Conservation (phyloP, 2,797 vertebrate species). For the Coregonus suidteri region DNA sequence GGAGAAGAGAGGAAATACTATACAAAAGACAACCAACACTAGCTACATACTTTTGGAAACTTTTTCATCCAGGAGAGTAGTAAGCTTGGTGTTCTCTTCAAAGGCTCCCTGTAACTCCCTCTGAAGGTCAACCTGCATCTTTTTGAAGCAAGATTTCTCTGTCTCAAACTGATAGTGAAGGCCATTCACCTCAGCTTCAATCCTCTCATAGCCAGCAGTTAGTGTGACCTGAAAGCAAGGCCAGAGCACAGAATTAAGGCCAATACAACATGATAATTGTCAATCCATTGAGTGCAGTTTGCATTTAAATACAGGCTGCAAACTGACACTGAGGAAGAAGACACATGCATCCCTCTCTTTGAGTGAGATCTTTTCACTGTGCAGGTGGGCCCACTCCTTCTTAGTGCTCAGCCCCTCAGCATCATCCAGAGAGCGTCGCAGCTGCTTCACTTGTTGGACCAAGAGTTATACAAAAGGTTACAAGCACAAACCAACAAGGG, state of each 20-base stretch:
- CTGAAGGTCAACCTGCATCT: slow-evolving; percentile 74
- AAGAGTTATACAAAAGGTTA: slow-evolving; percentile 62
- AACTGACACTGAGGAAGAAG: neutral
- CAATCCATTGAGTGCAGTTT: neutral
- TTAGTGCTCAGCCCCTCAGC: slow-evolving; percentile 84
- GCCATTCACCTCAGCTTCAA: slow-evolving; percentile 58
- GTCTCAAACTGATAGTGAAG: slow-evolving; percentile 59
- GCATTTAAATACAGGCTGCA: neutral
- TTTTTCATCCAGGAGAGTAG: slow-evolving; percentile 81
- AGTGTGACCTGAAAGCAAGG: slow-evolving; percentile 54
- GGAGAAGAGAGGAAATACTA: neutral
- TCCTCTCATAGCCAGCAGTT: slow-evolving; percentile 47
- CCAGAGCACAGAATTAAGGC: neutral
- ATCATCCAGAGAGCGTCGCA: slow-evolving; percentile 84
- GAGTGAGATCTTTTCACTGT: slow-evolving; percentile 81
- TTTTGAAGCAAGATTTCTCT: slow-evolving; percentile 62
- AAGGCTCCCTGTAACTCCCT: slow-evolving; percentile 76
- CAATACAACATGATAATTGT: neutral
- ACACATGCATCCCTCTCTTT: slow-evolving; percentile 80
- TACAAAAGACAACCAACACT: neutral
- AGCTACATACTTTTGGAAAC: slow-evolving; percentile 82
- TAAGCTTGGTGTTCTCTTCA: slow-evolving; percentile 85
- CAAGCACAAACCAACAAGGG: neutral
- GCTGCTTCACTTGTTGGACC: slow-evolving; percentile 76
- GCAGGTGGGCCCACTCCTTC: slow-evolving; percentile 87